Conservation (phyloP, 2,113 vertebrate genomes). For the Mugil cephalus region DNA sequence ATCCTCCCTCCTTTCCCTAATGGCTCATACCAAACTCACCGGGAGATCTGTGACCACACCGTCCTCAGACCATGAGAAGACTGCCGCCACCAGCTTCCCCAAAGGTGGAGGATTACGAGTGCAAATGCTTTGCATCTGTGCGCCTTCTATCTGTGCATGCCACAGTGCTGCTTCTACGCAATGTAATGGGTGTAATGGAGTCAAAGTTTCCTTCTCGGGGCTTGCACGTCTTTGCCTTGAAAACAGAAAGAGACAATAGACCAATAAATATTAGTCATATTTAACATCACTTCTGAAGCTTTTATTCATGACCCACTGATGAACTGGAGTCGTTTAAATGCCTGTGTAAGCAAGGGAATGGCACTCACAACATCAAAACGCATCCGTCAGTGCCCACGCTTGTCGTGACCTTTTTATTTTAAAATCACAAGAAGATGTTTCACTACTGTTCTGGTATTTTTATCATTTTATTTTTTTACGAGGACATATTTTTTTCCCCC, state of each 20-base stretch:
- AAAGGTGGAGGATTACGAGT: constrained; percentile 56
- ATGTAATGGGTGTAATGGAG: constrained; percentile 34
- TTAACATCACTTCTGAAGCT: constrained; percentile 21
- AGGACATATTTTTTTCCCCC: constrained; percentile 49
- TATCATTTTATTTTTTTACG: constrained; percentile 83
- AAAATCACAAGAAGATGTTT: constrained; percentile 79
- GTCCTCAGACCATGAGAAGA: constrained; percentile 70
- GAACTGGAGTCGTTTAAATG: constrained; percentile 20
- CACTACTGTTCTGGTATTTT: constrained; percentile 83
- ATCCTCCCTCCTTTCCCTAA: constrained; percentile 60
- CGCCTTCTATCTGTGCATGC: constrained; percentile 43
- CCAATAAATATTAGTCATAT: constrained; percentile 30
- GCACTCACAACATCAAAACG: constrained; percentile 70
- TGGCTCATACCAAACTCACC: constrained; percentile 83
- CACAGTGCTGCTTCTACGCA: constrained; percentile 44
- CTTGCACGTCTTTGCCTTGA: not conserved
- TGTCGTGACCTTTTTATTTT: constrained; percentile 70
- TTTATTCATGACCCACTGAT: constrained; percentile 45
- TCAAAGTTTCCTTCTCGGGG: constrained; percentile 34
- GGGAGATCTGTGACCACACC: constrained; percentile 75
- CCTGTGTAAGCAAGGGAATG: constrained; percentile 37
- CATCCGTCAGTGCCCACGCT: constrained; percentile 63
- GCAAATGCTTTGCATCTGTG: constrained; percentile 71
- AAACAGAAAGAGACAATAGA: constrained; percentile 19
- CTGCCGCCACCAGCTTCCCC: constrained; percentile 69